Evolutionary conservation across 2,888 invertebrate genomes (phyloP).

Genomic region (Diaperis boleti): DNA sequence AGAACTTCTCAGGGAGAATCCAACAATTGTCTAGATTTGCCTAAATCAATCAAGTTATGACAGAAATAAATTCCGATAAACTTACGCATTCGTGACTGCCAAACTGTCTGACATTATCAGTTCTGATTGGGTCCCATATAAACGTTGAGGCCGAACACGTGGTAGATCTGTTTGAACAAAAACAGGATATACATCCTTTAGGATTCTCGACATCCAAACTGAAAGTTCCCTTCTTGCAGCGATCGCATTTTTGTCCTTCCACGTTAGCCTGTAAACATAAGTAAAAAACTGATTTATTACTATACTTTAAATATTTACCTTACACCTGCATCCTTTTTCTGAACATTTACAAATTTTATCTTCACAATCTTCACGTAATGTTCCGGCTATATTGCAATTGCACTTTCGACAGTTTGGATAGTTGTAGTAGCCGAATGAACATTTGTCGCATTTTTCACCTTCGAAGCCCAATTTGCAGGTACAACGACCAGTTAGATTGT

Average conservation of each 20-base stretch:
- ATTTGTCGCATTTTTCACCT: constrained; percentile 84
- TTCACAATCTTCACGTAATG: constrained; percentile 63
- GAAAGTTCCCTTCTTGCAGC: constrained; percentile 88
- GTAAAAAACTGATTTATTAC: neutral
- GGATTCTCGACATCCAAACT: constrained; percentile 83
- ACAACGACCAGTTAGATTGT: constrained; percentile 78
- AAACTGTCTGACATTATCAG: constrained; percentile 49
- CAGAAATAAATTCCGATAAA: constrained; percentile 14
- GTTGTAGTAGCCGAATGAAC: constrained; percentile 88
- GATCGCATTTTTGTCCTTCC: constrained; percentile 85
- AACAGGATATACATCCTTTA: constrained; percentile 93
- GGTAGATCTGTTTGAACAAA: constrained; percentile 91
- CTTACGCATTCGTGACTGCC: constrained; percentile 32
- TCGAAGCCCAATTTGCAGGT: constrained; percentile 80
- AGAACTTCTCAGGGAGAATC: constrained; percentile 83
- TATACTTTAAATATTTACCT: constrained; percentile 68
- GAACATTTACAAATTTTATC: constrained; percentile 79
- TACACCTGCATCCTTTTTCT: constrained; percentile 90
- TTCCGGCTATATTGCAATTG: constrained; percentile 83
- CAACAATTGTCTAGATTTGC: constrained; percentile 78
- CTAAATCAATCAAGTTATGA: constrained; percentile 3
- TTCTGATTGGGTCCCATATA: constrained; percentile 84
- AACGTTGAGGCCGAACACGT: constrained; percentile 85
- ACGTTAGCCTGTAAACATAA: constrained; percentile 76
- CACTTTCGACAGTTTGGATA: constrained; percentile 90